Evolutionary conservation across 2,113 vertebrate genomes (phyloP).

Genomic region (Potamarius usumacintae): DNA sequence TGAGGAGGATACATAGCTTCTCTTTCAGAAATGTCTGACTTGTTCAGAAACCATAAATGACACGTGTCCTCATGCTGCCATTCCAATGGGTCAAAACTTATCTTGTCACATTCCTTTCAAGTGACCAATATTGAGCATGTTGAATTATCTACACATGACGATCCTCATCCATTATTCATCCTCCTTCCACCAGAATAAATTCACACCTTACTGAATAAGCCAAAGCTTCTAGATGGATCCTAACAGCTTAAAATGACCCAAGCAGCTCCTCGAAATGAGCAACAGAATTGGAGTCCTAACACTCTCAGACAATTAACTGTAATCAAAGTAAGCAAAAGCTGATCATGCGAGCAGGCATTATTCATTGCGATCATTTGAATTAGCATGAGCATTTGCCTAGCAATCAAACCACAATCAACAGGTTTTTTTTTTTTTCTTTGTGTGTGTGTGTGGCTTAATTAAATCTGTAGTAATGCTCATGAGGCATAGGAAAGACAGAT

Average conservation of each 20-base stretch:
- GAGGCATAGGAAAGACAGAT: background rate
- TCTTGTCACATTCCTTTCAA: background rate
- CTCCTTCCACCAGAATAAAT: background rate
- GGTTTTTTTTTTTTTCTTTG: background rate
- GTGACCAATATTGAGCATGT: background rate
- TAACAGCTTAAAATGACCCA: constrained; percentile 15
- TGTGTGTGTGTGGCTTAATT: background rate
- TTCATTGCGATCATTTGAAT: constrained; percentile 13
- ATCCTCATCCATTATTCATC: background rate
- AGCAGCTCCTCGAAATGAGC: background rate
- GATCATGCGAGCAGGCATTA: constrained; percentile 7
- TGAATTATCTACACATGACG: background rate
- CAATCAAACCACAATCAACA: constrained; percentile 18
- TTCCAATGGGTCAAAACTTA: background rate
- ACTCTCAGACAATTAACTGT: constrained; percentile 14
- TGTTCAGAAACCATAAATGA: background rate
- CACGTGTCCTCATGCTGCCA: background rate
- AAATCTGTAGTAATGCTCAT: constrained; percentile 14
- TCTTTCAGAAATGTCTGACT: background rate
- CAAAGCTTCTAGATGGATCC: background rate
- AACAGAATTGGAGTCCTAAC: constrained; percentile 1
- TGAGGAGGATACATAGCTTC: background rate
- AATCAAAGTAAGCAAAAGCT: constrained; percentile 19
- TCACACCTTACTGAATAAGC: background rate
- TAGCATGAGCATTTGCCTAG: background rate